Conservation (phyloP, 2,113 vertebrate genomes). For the Tor tambroides region DNA sequence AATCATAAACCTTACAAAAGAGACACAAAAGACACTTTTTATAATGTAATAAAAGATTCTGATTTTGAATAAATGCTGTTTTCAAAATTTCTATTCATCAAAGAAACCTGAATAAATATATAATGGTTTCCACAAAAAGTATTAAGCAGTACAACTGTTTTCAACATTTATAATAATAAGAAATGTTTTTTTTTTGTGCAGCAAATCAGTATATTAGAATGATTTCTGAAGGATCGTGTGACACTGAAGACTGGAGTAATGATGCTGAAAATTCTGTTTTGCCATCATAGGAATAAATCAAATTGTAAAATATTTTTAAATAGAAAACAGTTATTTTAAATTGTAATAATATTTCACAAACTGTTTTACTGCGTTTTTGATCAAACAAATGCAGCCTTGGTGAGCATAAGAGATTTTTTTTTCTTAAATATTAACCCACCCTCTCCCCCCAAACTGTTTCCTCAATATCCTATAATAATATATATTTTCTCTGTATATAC, state of each 20-base stretch:
- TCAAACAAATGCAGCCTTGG: not conserved
- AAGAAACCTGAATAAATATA: not conserved
- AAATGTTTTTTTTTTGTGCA: not conserved
- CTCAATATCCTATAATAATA: not conserved
- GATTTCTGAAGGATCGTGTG: not conserved
- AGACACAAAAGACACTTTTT: too few species aligned
- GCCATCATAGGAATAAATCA: not conserved
- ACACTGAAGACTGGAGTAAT: not conserved
- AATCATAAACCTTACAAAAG: too few species aligned
- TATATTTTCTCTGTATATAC: not conserved
- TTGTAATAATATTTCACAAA: not conserved
- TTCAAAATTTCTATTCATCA: too few species aligned
- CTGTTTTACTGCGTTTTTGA: not conserved
- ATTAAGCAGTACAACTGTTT: not conserved
- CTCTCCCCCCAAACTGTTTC: too few species aligned
- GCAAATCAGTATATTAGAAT: not conserved
- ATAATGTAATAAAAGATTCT: too few species aligned
- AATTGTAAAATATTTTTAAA: too few species aligned
- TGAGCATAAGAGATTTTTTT: not conserved
- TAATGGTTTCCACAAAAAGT: not conserved
- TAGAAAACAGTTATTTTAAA: not conserved
- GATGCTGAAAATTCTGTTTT: not conserved
- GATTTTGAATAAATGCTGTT: too few species aligned
- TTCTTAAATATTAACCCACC: not conserved
- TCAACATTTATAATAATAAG: not conserved